Conservation (phyloP, 1,140 invertebrate species). For the Cryptotermes secundus region DNA sequence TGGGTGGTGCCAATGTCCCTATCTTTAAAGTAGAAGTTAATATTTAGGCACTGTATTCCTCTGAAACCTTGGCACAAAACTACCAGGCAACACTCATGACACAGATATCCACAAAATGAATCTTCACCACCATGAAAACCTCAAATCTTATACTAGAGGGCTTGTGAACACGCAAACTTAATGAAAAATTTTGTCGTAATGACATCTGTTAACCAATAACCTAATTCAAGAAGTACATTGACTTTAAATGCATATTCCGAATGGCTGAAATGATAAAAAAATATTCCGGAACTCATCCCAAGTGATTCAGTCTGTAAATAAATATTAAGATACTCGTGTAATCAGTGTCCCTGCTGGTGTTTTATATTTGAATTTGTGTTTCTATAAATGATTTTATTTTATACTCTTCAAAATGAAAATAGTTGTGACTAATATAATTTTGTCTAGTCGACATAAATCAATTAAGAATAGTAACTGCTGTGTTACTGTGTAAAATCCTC, state of each 20-base stretch:
- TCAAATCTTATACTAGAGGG: too few relatives aligned
- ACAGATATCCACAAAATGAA: too few relatives aligned
- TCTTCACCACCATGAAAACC: too few relatives aligned
- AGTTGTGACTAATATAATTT: background rate
- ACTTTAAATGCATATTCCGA: background rate
- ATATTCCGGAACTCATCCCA: background rate
- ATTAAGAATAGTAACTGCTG: background rate
- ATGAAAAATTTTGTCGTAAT: too few relatives aligned
- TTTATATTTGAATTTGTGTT: background rate
- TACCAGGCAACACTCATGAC: too few relatives aligned
- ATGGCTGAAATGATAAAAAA: background rate
- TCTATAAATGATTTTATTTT: background rate
- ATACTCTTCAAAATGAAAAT: background rate
- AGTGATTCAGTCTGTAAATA: background rate
- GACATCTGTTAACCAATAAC: too few relatives aligned
- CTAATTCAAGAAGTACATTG: background rate
- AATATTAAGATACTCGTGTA: background rate
- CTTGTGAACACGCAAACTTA: too few relatives aligned
- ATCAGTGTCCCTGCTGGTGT: background rate
- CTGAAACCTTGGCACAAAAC: too few relatives aligned
- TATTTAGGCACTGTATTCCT: too few relatives aligned
- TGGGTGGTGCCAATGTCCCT: too few relatives aligned
- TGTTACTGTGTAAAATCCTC: background rate
- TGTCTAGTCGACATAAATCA: background rate
- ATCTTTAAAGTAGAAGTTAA: too few relatives aligned